Evolutionary conservation across 2,113 vertebrate species (phyloP).

Genomic region (Neotoma lepida): DNA sequence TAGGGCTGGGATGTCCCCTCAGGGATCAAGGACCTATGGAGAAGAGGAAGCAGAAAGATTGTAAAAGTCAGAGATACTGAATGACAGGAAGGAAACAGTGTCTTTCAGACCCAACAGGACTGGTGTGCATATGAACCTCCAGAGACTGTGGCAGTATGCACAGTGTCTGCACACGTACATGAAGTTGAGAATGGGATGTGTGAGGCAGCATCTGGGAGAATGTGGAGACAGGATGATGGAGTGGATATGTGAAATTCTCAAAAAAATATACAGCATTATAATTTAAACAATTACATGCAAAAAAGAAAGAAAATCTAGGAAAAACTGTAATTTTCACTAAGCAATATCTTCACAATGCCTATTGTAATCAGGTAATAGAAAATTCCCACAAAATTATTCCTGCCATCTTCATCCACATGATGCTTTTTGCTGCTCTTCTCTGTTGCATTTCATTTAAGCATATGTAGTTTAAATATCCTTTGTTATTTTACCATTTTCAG

Average conservation of each 20-base stretch:
- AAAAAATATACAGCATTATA: background rate
- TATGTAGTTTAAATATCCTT: constrained; percentile 16
- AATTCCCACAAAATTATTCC: background rate
- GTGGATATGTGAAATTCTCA: background rate
- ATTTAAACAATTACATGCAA: background rate
- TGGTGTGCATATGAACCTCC: too few relatives aligned
- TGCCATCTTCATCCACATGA: background rate
- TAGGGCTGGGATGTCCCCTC: background rate
- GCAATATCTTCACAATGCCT: background rate
- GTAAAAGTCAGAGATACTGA: background rate
- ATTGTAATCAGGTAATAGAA: constrained; percentile 18
- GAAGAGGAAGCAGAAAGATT: background rate
- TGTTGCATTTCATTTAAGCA: constrained; percentile 5
- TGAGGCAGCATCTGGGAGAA: background rate
- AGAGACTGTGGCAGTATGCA: background rate
- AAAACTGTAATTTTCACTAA: constrained; percentile 25
- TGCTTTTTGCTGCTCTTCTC: background rate
- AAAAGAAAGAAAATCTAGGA: background rate
- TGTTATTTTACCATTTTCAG: background rate
- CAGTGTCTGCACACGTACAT: background rate
- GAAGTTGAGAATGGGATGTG: background rate
- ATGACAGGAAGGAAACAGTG: background rate
- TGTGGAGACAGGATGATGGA: background rate
- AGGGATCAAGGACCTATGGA: background rate
- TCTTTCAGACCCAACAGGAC: background rate